phyloP scores from a whole-genome alignment of 2,888 invertebrate genomes.

The Molorchus minor region DNA sequence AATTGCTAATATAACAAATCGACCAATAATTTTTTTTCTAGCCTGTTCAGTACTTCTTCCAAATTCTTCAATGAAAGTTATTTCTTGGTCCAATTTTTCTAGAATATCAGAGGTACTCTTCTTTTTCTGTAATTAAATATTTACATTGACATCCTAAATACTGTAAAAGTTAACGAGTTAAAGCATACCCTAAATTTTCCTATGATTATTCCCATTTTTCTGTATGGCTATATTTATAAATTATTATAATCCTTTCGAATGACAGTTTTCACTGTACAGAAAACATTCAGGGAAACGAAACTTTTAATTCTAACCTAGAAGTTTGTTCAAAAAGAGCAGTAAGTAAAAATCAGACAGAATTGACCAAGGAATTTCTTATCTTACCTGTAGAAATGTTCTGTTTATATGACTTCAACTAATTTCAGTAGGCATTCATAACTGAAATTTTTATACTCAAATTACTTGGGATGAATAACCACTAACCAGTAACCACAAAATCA shows the following conservation, averaged over 20 bases:
- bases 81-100: conserved; percentile 81
- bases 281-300: conserved; percentile 16
- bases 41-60: conserved; percentile 81
- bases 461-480: no score
- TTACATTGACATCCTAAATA: conserved; percentile 1
- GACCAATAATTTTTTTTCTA: conserved; percentile 83
- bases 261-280: conserved; percentile 10
- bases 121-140: conserved; percentile 62
- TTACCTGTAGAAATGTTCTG: neutral
- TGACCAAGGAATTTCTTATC: neutral
- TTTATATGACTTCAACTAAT: conserved; percentile 2
- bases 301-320: conserved; percentile 23
- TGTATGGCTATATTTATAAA: conserved; percentile 1
- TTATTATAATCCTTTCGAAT: neutral
- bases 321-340: neutral
- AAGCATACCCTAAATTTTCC: conserved; percentile 75
- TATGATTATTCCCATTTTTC: conserved; percentile 71
- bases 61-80: conserved; percentile 82
- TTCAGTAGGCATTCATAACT: conserved; percentile 12
- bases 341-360: no score
- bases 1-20: conserved; percentile 70
- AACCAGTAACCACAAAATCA: no score
- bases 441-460: conserved; percentile 13
- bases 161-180: neutral
- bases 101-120: conserved; percentile 68